phyloP scores from a whole-genome alignment of 1,140 invertebrate species.

The Zophobas morio region DNA sequence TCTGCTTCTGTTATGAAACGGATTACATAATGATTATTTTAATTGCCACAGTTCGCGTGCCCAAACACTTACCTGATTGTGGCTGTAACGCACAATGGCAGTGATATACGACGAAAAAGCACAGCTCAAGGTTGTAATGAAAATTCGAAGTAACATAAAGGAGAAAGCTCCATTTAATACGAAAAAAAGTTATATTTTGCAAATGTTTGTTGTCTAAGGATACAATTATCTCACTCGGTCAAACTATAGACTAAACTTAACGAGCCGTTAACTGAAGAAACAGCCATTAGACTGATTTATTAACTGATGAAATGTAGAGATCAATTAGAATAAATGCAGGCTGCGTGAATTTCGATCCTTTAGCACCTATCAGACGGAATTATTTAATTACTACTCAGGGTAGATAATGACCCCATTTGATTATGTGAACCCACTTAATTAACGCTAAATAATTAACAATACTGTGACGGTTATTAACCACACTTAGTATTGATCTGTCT shows the following conservation, averaged over 20 bases:
- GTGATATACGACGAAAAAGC: background rate
- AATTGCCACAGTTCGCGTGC: slow-evolving; percentile 18
- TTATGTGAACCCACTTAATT: slow-evolving; percentile 28
- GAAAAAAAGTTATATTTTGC: no score
- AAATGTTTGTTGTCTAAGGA: no score
- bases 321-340: background rate
- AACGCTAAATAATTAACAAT: slow-evolving; percentile 14
- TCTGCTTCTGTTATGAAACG: background rate
- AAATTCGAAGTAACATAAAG: background rate
- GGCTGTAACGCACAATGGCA: background rate
- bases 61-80: background rate
- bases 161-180: no score
- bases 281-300: no score
- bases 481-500: background rate
- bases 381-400: slow-evolving; percentile 10
- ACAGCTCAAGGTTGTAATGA: background rate
- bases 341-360: background rate
- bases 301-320: background rate
- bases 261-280: background rate
- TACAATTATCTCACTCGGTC: no score
- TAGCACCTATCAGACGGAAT: background rate
- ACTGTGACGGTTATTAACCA: slow-evolving; percentile 18
- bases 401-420: slow-evolving; percentile 5
- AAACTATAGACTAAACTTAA: background rate
- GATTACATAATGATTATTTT: slow-evolving; percentile 29